Conservation (phyloP, 2,888 invertebrate genomes). For the Tetropium fuscum region DNA sequence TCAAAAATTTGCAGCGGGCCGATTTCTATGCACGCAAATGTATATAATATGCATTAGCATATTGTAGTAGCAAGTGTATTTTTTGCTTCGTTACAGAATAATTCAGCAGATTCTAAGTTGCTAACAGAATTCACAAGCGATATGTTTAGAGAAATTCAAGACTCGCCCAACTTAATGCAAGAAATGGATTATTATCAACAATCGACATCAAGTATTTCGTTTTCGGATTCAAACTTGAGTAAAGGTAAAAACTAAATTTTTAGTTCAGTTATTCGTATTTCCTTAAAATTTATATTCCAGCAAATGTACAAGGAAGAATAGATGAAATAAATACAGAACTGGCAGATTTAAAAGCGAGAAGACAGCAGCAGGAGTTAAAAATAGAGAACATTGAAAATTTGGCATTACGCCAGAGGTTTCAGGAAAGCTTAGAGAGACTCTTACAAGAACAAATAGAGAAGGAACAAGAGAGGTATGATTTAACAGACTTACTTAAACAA, state of each 20-base stretch:
- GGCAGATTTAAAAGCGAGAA: slow-evolving; percentile 78
- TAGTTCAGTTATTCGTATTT: too few species aligned
- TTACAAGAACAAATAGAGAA: slow-evolving; percentile 84
- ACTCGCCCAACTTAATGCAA: slow-evolving; percentile 58
- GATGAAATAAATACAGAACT: slow-evolving; percentile 80
- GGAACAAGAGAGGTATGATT: slow-evolving; percentile 72
- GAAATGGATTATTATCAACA: slow-evolving; percentile 63
- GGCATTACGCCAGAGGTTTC: slow-evolving; percentile 83
- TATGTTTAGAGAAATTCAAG: slow-evolving; percentile 68
- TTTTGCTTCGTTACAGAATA: slow-evolving; percentile 53
- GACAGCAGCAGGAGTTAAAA: slow-evolving; percentile 84
- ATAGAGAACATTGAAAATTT: slow-evolving; percentile 88
- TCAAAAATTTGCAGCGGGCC: not conserved
- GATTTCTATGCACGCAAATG: not conserved
- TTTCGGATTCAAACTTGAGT: slow-evolving; percentile 53
- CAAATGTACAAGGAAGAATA: slow-evolving; percentile 69
- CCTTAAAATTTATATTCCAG: slow-evolving; percentile 47
- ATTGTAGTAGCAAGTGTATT: not conserved
- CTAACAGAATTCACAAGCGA: slow-evolving; percentile 74
- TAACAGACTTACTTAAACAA: slow-evolving; percentile 60
- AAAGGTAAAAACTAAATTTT: slow-evolving; percentile 51
- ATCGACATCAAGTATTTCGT: slow-evolving; percentile 49
- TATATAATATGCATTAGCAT: not conserved
- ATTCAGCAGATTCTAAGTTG: slow-evolving; percentile 63
- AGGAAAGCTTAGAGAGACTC: slow-evolving; percentile 80